phyloP scores from a whole-genome alignment of 2,888 invertebrate genomes.

The Lithodes maja region DNA sequence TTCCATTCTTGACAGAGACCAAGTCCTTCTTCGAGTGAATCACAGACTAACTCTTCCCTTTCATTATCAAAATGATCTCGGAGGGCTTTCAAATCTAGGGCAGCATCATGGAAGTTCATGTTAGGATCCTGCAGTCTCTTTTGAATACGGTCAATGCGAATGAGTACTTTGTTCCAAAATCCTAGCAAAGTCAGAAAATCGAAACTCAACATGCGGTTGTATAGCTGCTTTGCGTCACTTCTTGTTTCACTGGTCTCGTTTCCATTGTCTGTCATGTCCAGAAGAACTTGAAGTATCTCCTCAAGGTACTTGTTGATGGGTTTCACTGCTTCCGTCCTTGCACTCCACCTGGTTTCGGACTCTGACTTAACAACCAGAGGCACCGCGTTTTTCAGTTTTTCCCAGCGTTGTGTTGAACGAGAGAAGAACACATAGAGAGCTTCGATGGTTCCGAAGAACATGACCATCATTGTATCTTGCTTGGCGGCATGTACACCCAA shows the following conservation, averaged over 20 bases:
- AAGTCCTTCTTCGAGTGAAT: too few species aligned
- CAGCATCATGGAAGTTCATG: conserved; percentile 26
- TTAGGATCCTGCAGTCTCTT: conserved; percentile 28
- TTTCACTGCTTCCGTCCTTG: conserved; percentile 32
- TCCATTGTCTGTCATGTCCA: conserved; percentile 33
- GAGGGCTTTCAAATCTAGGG: conserved; percentile 30
- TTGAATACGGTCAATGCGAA: too few species aligned
- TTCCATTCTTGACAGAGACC: too few species aligned
- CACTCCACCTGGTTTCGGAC: conserved; percentile 28
- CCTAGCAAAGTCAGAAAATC: background rate
- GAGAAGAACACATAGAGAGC: conserved; percentile 34
- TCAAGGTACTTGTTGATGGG: conserved; percentile 33
- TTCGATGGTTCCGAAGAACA: conserved; percentile 25
- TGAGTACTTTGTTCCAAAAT: background rate
- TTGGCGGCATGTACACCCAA: background rate
- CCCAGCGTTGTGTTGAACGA: conserved; percentile 27
- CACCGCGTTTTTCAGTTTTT: conserved; percentile 21
- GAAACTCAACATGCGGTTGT: conserved; percentile 27
- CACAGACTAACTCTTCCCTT: background rate
- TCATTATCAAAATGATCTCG: background rate
- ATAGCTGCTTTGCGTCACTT: conserved; percentile 15
- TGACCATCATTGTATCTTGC: conserved; percentile 11
- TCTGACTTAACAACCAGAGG: conserved; percentile 6
- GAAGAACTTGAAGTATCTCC: conserved; percentile 29
- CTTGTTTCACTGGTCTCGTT: conserved; percentile 27